Evolutionary conservation across 1,140 invertebrate genomes (phyloP), one percentile per base, ranked within the genome.

Genomic region (Teleopsis dalmanni): DNA sequence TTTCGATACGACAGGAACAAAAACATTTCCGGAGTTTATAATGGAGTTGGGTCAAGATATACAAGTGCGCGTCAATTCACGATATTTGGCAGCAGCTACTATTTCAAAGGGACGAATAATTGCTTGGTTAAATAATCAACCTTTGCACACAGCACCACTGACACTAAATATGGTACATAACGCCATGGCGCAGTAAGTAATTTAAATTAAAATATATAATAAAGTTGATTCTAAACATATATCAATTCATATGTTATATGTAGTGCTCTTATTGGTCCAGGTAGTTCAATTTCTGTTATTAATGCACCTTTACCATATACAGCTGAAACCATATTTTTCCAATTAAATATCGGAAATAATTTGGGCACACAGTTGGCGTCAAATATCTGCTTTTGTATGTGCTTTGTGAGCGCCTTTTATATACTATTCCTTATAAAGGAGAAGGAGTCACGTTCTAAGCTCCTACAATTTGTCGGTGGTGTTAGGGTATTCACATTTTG

Each of bases 371-470:
- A 82, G 52, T 65, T 82, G 47, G 75, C 81, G 10, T 77, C 79
- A 38, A 82, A 83, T 56, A 69, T 82, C 14, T 77, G 76, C 47
- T 82, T 83, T 59, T 78, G 79, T 55, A 80, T 83, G 78, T 76
- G 79, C 11, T 82, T 90, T 54, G 80, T 90, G 2, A 82, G 83
- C 1, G 78, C 86, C 1, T 85, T 85, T 54, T 84, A 86, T 56
- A 76, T 87, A 2, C 65, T 90, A 2, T 88, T 87, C 57, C 23
- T 59, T 42, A 66, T 72, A 48, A 62, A 78, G 70, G 77, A 78
- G 57, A 73, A 75, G 33, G 68, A 67, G 38, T 75, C 72, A 37
- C 72, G 76, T 3, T 74, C 77, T 23, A 77, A 78, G 55, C 59
- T 79, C 0, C 69, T 76, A 0, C 77, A 78, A 52, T 75, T 85